Base-by-base conservation (phyloP, 1,140 invertebrate genomes). In the Centruroides sculpturatus region DNA sequence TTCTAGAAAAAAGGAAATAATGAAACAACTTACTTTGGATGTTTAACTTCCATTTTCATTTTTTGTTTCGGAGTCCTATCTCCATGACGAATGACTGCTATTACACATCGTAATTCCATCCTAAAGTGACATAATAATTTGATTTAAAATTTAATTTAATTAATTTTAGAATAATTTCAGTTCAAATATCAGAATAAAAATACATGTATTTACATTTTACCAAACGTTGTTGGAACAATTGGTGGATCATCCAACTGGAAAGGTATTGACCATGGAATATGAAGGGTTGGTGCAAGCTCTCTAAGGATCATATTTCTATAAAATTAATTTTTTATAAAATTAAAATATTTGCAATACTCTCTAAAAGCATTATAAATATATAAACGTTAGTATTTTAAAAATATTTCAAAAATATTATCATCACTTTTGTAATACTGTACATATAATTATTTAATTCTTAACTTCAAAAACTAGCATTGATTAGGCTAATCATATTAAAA, bases 1-100 rank as follows among this genome's bases (percentile, higher is more conserved):
- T 12, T 51, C 12, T 34, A n/a, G 12, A 51, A 34, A 2, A 2
- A n/a, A 51, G 34, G 12, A 51, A 51, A n/a, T 51, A 34, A 34
- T 34, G 2, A 51, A 12, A 51, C 34, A 34, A 78, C 80, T 79
- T 76, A 96, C 86, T 94, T 95, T 41, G 86, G 89, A 82, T 99
- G 92, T 60, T 93, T 82, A n/a, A 99, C 95, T 81, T 98, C 94
- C 68, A 99, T 93, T 77, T 99, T 99, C 95, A 99, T 99, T 77
- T 99, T 99, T 76, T 99, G 97, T 75, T 99, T 99, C 0, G 97
- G 97, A 10, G 96, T 99, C 68, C 97, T 78, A 75, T 99, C 97
- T 0, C 96, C 97, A 71, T 99, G 97, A 66, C 97, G 76, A 57
- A 99, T 98, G 1, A 99, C 89, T n/a, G 89, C 95, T 36, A 98